A percentile compares a stretch with the other conserved stretches of the same genome.
Evolutionary conservation across 2,113 vertebrate genomes (phyloP).

Genomic region (Platysteira castanea): DNA sequence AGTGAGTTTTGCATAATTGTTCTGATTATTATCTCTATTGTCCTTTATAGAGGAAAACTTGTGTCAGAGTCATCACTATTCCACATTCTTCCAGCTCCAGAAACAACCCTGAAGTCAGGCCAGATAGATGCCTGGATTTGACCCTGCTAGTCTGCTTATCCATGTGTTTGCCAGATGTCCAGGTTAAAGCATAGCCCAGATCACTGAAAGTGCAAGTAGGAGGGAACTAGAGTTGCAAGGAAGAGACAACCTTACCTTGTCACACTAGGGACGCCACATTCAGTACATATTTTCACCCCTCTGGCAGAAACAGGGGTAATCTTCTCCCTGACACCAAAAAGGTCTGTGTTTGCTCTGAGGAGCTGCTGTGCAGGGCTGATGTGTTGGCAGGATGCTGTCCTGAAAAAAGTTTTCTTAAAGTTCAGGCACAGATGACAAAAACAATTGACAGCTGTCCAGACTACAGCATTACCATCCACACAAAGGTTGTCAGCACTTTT

Average conservation of each 20-base stretch:
- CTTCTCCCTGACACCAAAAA: background rate
- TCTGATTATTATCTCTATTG: constrained; percentile 17
- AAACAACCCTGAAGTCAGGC: background rate
- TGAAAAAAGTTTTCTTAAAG: background rate
- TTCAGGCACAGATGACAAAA: background rate
- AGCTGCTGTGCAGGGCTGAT: background rate
- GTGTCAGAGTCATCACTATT: background rate
- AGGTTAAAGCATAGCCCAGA: background rate
- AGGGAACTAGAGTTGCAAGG: background rate
- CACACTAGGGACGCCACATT: background rate
- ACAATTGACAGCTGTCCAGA: background rate
- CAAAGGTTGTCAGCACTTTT: background rate
- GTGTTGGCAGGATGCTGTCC: background rate
- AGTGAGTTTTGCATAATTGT: background rate
- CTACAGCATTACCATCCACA: background rate
- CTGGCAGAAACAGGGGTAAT: background rate
- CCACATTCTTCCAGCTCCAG: background rate
- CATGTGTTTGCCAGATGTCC: background rate
- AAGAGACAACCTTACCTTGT: background rate
- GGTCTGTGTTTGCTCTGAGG: background rate
- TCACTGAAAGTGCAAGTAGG: background rate
- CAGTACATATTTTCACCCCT: background rate
- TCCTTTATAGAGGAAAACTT: background rate
- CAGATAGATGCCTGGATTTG: background rate
- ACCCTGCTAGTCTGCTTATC: background rate